Conservation (phyloP, 2,797 vertebrate species). For the Numenius phaeopus region DNA sequence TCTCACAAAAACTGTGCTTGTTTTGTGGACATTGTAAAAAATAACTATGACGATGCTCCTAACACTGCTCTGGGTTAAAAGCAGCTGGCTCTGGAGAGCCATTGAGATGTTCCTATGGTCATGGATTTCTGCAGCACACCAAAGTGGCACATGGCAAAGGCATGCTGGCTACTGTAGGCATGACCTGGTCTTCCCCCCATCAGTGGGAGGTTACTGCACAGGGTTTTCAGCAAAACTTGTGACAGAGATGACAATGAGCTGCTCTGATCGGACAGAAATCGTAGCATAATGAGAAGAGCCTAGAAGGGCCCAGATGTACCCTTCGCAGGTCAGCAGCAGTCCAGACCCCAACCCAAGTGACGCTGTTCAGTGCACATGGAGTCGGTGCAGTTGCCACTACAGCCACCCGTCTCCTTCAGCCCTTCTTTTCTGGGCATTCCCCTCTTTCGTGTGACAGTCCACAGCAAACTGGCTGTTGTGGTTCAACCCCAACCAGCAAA, state of each 20-base stretch:
- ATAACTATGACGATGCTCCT: rapidly evolving
- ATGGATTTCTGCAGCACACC: not conserved
- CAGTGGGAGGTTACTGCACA: not conserved
- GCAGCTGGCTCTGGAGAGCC: not conserved
- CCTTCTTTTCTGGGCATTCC: not conserved
- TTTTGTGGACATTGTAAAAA: not conserved
- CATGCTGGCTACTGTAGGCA: not conserved
- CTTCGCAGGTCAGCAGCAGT: not conserved
- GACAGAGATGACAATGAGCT: not conserved
- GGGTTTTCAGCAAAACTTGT: not conserved
- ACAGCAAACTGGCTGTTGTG: not conserved
- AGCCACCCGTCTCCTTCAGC: not conserved
- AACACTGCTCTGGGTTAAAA: not conserved
- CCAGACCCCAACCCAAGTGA: not conserved
- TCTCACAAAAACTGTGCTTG: not conserved
- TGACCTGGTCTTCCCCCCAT: rapidly evolving
- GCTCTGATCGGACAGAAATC: not conserved
- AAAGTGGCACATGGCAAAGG: not conserved
- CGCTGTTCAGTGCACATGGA: rapidly evolving
- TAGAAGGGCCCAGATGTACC: not conserved
- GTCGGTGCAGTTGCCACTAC: not conserved
- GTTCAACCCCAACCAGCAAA: not conserved
- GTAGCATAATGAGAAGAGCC: not conserved
- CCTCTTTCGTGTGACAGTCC: rapidly evolving
- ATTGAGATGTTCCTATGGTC: not conserved